phyloP scores from a whole-genome alignment of 2,113 vertebrate species.

The Cathartes aura region DNA sequence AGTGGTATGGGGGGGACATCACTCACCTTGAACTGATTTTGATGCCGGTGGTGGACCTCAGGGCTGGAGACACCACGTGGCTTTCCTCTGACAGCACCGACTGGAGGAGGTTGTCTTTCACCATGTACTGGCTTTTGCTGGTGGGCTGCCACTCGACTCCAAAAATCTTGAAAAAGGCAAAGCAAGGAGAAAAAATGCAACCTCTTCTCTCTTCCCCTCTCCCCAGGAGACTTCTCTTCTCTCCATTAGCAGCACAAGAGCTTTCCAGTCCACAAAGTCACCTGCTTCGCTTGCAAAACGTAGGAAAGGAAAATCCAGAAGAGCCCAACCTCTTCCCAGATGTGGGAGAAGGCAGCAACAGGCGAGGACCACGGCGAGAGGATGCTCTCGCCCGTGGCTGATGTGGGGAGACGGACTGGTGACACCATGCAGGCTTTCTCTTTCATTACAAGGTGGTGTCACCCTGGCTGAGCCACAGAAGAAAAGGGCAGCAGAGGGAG shows the following conservation, averaged over 20 bases:
- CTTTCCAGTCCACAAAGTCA: background rate
- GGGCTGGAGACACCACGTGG: slow-evolving; percentile 21
- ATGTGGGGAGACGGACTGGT: background rate
- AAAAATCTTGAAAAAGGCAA: slow-evolving; percentile 54
- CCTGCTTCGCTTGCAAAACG: accelerated
- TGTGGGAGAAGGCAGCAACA: background rate
- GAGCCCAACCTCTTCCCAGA: background rate
- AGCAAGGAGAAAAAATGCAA: background rate
- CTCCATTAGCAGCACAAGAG: background rate
- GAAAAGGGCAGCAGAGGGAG: background rate
- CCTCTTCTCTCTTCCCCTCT: background rate
- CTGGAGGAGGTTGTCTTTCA: slow-evolving; percentile 49
- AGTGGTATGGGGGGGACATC: accelerated
- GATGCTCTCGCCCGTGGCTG: accelerated
- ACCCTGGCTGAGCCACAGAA: background rate
- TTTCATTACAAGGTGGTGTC: background rate
- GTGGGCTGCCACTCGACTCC: slow-evolving; percentile 54
- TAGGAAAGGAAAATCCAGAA: background rate
- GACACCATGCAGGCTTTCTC: background rate
- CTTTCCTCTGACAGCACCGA: slow-evolving; percentile 55
- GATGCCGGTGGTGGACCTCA: slow-evolving; percentile 32
- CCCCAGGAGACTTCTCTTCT: background rate
- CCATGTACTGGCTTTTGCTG: slow-evolving; percentile 36
- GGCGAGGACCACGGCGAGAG: accelerated
- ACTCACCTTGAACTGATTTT: slow-evolving; percentile 63